Percentiles rank a stretch among this genome's conserved stretches.
Evolutionary conservation across 2,113 vertebrate species (phyloP).

Genomic region (Anolis carolinensis): DNA sequence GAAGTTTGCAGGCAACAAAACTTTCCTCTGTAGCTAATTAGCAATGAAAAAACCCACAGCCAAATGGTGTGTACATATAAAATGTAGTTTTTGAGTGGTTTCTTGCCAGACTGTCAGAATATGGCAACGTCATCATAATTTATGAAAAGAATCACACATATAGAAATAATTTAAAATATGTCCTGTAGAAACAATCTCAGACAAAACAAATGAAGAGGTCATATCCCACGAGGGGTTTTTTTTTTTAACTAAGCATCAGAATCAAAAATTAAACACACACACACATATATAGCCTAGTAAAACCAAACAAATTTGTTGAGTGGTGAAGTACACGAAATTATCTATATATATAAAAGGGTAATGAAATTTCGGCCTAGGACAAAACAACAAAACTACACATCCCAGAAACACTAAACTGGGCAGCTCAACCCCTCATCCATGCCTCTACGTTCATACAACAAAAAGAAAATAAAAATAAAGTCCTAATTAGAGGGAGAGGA

Average conservation of each 20-base stretch:
- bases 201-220: background rate
- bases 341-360: no score
- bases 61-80: background rate
- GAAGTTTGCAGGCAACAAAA: background rate
- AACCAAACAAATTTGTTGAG: background rate
- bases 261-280: background rate
- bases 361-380: no score
- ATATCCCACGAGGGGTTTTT: background rate
- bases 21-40: background rate
- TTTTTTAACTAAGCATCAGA: background rate
- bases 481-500: no score
- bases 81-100: background rate
- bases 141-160: slow-evolving; percentile 7
- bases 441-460: no score
- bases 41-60: background rate
- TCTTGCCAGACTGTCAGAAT: background rate
- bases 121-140: background rate
- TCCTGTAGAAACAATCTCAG: background rate
- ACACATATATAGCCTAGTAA: background rate
- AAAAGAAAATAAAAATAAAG: no score
- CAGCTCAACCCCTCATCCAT: no score
- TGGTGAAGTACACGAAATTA: background rate
- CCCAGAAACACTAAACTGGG: no score
- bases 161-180: background rate
- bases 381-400: no score